phyloP scores from a whole-genome alignment of 2,113 vertebrate genomes.

The Corydoras sp. region DNA sequence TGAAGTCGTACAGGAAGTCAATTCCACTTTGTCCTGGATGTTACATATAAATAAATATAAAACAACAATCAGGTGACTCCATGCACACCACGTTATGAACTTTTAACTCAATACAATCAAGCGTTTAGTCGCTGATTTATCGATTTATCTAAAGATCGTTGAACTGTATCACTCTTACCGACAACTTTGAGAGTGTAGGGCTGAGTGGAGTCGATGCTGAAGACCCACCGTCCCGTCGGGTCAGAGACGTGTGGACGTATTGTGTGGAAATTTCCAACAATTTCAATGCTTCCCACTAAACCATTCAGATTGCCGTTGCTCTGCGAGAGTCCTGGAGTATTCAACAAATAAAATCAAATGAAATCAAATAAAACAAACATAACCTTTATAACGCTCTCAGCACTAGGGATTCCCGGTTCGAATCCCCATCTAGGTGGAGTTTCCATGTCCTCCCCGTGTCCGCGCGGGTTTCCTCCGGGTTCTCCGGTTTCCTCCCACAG shows the following conservation, averaged over 20 bases:
- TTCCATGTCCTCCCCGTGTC: too few relatives aligned
- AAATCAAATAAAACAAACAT: background rate
- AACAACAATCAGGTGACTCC: background rate
- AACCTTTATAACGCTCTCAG: too few relatives aligned
- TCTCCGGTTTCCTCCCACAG: too few relatives aligned
- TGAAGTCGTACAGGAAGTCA: slow-evolving; percentile 56
- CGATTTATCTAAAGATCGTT: background rate
- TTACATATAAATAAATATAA: background rate
- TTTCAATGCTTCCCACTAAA: slow-evolving; percentile 46
- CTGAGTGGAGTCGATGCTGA: slow-evolving; percentile 47
- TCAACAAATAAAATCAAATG: background rate
- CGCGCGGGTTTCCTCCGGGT: too few relatives aligned
- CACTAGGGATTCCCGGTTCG: too few relatives aligned
- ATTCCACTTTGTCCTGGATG: slow-evolving; percentile 56
- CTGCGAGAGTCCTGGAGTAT: slow-evolving; percentile 52
- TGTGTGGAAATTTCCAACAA: slow-evolving; percentile 51
- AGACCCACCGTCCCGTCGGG: slow-evolving; percentile 54
- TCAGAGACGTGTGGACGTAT: slow-evolving; percentile 45
- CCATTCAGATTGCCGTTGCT: slow-evolving; percentile 46
- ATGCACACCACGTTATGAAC: background rate
- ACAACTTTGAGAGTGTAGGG: slow-evolving; percentile 59
- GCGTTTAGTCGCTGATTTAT: too few relatives aligned
- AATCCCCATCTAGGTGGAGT: too few relatives aligned
- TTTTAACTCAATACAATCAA: too few relatives aligned
- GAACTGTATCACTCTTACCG: slow-evolving; percentile 43